Conservation (phyloP, 2,888 invertebrate species). For the Scaptomyza reducta region DNA sequence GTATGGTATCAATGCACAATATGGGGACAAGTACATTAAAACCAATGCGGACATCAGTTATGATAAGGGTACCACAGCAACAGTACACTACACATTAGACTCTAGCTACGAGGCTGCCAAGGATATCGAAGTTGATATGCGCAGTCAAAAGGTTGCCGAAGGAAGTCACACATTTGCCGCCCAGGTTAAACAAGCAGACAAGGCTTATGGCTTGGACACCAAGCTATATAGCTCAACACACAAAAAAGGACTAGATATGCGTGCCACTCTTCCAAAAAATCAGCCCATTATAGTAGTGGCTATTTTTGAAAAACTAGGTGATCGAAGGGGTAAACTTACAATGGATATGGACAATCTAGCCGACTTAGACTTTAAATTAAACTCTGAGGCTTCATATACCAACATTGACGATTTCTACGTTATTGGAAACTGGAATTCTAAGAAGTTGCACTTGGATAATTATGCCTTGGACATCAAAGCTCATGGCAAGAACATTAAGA, state of each 20-base stretch:
- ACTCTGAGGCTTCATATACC: conserved; percentile 86
- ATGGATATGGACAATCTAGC: conserved; percentile 85
- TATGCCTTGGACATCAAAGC: conserved; percentile 87
- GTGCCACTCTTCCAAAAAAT: conserved; percentile 85
- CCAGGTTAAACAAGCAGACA: conserved; percentile 86
- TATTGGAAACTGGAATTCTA: conserved; percentile 87
- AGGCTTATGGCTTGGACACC: conserved; percentile 86
- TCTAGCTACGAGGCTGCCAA: conserved; percentile 85
- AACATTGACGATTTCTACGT: conserved; percentile 88
- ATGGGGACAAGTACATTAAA: conserved; percentile 83
- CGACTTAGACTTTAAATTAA: conserved; percentile 86
- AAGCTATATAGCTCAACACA: conserved; percentile 85
- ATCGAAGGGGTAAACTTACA: conserved; percentile 86
- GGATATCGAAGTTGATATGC: conserved; percentile 85
- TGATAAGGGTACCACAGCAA: conserved; percentile 82
- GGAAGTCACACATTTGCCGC: conserved; percentile 84
- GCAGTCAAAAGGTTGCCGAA: conserved; percentile 72
- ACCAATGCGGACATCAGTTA: conserved; percentile 78
- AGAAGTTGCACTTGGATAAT: conserved; percentile 87
- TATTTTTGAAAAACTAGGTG: conserved; percentile 84
- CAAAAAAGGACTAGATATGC: conserved; percentile 86
- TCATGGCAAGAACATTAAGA: conserved; percentile 87
- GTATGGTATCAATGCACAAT: conserved; percentile 61
- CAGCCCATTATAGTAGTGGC: conserved; percentile 78
- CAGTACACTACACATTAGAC: conserved; percentile 84